Conservation (phyloP, 2,888 invertebrate species). For the Chymomyza procnemis region DNA sequence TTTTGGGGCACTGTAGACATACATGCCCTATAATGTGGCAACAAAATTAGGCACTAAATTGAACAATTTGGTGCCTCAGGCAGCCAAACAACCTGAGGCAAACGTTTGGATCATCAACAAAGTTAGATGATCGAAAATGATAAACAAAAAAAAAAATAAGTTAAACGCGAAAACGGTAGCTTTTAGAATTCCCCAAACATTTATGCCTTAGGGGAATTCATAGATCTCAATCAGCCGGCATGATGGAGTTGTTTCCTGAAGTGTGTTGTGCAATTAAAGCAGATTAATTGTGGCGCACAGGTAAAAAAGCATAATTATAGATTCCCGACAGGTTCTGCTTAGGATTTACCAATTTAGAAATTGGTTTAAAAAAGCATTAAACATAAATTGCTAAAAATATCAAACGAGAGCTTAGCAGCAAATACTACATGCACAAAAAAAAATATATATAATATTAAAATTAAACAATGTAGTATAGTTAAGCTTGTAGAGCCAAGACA, state of each 20-base stretch:
- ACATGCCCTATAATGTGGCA: not conserved
- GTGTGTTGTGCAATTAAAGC: not conserved
- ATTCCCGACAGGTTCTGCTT: not conserved
- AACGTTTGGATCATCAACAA: not conserved
- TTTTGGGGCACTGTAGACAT: not conserved
- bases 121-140: not conserved
- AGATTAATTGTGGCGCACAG: not conserved
- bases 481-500: slow-evolving; percentile 32
- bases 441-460: too few species aligned
- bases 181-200: slow-evolving; percentile 3
- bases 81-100: not conserved
- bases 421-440: not conserved
- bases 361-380: not conserved
- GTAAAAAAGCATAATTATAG: not conserved
- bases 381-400: slow-evolving; percentile 1
- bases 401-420: not conserved
- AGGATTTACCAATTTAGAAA: slow-evolving; percentile 16
- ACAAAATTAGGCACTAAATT: not conserved
- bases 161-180: slow-evolving; percentile 5
- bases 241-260: not conserved
- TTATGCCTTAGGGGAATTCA: not conserved
- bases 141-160: not conserved
- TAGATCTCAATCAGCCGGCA: not conserved
- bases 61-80: not conserved
- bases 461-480: slow-evolving; percentile 14